These are phyloP conservation scores for Phyllotreta striolata DNA, from an alignment of 2,888 invertebrate genomes.

Conservation along the genomic window DNA sequence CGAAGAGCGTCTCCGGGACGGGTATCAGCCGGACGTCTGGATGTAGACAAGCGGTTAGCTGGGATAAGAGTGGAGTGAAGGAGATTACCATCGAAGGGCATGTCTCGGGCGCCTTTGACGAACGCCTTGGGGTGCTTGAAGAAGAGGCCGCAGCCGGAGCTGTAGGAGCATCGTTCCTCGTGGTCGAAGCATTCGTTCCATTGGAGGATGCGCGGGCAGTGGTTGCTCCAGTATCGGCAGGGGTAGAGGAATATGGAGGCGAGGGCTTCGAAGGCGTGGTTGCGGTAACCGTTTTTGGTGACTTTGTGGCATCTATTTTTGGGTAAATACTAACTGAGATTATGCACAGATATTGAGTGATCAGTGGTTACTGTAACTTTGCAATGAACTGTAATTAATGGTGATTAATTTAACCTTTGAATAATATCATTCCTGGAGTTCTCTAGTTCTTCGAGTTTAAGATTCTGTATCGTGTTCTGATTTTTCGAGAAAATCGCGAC, in stretches of 20 bases:
- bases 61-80: not conserved
- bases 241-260: slow-evolving; percentile 56
- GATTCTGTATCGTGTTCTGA: too few species aligned
- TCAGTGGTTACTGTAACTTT: too few species aligned
- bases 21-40: slow-evolving; percentile 49
- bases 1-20: slow-evolving; percentile 51
- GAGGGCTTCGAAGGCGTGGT: slow-evolving; percentile 54
- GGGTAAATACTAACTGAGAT: not conserved
- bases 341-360: not conserved
- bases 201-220: slow-evolving; percentile 51
- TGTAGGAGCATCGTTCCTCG: slow-evolving; percentile 54
- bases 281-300: slow-evolving; percentile 49
- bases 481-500: too few species aligned
- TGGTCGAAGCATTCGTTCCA: slow-evolving; percentile 55
- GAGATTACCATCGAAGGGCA: slow-evolving; percentile 49
- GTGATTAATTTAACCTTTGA: too few species aligned
- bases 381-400: too few species aligned
- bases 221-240: slow-evolving; percentile 53
- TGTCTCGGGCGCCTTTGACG: slow-evolving; percentile 48
- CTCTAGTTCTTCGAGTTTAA: too few species aligned
- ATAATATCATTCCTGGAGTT: too few species aligned
- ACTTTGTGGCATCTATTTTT: slow-evolving; percentile 48
- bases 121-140: slow-evolving; percentile 51
- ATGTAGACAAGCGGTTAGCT: slow-evolving; percentile 32
- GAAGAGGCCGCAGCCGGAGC: slow-evolving; percentile 47